A percentile compares a stretch with the other conserved stretches of the same genome.
phyloP scores from a whole-genome alignment of 2,797 vertebrate species.

The Otus scops region DNA sequence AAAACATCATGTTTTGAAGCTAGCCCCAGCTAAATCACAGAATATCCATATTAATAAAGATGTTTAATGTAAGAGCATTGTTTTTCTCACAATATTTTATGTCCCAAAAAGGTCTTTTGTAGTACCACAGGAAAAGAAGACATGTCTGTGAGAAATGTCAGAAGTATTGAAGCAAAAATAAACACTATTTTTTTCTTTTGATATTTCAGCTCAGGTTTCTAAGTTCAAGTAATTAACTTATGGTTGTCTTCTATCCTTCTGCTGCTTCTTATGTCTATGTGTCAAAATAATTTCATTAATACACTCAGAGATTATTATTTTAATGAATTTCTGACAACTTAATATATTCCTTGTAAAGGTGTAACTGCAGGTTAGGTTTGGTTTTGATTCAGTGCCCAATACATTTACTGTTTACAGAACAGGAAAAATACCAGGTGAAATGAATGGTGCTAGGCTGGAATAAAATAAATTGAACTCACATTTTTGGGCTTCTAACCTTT shows the following conservation, averaged over 20 bases:
- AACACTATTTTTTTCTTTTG: neutral
- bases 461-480: neutral
- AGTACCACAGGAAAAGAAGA: neutral
- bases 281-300: slow-evolving; percentile 30
- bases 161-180: neutral
- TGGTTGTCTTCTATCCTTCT: neutral
- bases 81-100: neutral
- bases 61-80: neutral
- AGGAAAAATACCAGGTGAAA: neutral
- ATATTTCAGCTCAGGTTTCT: neutral
- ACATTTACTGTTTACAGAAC: neutral
- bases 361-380: neutral
- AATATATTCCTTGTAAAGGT: neutral
- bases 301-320: neutral
- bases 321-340: slow-evolving; percentile 7
- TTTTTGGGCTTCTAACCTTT: neutral
- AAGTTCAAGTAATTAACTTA: slow-evolving; percentile 29
- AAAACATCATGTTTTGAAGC: slow-evolving; percentile 29
- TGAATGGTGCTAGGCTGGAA: neutral
- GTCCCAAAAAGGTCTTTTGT: neutral
- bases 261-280: neutral
- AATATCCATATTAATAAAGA: slow-evolving; percentile 13
- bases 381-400: neutral
- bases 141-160: neutral
- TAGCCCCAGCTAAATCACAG: neutral